phyloP scores from a whole-genome alignment of 1,140 invertebrate species.

The Leptonema lineaticorne region DNA sequence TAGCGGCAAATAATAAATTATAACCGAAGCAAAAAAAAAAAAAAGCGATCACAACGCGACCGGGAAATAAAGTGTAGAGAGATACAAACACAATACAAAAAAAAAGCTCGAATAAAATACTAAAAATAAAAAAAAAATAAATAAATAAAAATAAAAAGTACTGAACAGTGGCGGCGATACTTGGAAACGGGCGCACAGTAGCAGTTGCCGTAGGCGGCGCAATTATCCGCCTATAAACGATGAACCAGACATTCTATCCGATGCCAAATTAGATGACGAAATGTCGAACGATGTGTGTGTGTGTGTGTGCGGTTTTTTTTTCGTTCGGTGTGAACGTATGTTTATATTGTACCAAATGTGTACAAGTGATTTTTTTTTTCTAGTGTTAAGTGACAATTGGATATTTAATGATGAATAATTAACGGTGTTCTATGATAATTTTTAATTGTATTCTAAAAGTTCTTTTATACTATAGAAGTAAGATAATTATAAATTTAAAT shows the following conservation, averaged over 20 bases:
- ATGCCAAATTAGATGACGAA: neutral
- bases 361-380: too few relatives aligned
- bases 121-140: neutral
- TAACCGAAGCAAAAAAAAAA: conserved; percentile 26
- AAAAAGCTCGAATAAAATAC: too few relatives aligned
- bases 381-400: too few relatives aligned
- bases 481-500: too few relatives aligned
- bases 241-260: neutral
- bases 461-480: too few relatives aligned
- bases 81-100: neutral
- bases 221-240: conserved; percentile 19
- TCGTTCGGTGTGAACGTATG: too few relatives aligned
- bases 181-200: conserved; percentile 23
- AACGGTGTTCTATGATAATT: too few relatives aligned
- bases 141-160: neutral
- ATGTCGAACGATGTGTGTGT: neutral
- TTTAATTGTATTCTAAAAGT: too few relatives aligned
- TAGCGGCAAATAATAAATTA: conserved; percentile 33
- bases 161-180: neutral
- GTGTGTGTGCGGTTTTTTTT: too few relatives aligned
- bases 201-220: conserved; percentile 22
- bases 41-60: conserved; percentile 11
- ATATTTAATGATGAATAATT: too few relatives aligned
- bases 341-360: too few relatives aligned
- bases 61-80: conserved; percentile 17